These are phyloP conservation scores for Percina caprodes DNA, from an alignment of 2,113 vertebrate genomes.

Conservation along the genomic window DNA sequence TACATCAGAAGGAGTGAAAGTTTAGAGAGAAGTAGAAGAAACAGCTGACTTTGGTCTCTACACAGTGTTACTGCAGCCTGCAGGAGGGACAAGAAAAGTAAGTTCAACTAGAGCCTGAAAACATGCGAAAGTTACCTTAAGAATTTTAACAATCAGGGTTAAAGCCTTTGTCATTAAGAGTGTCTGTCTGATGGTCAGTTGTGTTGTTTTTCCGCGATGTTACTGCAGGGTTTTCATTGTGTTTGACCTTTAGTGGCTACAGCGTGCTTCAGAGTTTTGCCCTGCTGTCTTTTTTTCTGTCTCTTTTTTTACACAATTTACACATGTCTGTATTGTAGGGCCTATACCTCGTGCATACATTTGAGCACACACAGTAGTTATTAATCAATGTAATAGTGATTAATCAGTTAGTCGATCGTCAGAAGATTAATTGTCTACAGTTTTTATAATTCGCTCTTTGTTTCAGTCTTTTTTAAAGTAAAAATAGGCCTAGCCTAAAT, in stretches of 20 bases:
- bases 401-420: neutral
- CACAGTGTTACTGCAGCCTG: slow-evolving; percentile 12
- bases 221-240: neutral
- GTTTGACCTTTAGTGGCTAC: neutral
- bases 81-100: slow-evolving; percentile 44
- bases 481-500: neutral
- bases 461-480: neutral
- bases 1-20: slow-evolving; percentile 63
- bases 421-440: neutral
- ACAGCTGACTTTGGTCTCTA: slow-evolving; percentile 23
- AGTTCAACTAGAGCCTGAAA: slow-evolving; percentile 26
- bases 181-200: neutral
- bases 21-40: slow-evolving; percentile 24
- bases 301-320: too few species aligned
- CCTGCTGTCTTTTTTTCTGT: neutral
- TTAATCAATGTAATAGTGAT: neutral
- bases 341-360: neutral
- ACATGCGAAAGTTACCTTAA: neutral
- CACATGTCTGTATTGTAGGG: neutral
- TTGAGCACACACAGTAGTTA: neutral
- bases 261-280: neutral
- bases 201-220: neutral
- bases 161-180: neutral
- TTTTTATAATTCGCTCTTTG: neutral
- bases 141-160: neutral